Evolutionary conservation across 2,113 vertebrate species (phyloP), one percentile per base, ranked within the genome.

Genomic region (Macrotus californicus): DNA sequence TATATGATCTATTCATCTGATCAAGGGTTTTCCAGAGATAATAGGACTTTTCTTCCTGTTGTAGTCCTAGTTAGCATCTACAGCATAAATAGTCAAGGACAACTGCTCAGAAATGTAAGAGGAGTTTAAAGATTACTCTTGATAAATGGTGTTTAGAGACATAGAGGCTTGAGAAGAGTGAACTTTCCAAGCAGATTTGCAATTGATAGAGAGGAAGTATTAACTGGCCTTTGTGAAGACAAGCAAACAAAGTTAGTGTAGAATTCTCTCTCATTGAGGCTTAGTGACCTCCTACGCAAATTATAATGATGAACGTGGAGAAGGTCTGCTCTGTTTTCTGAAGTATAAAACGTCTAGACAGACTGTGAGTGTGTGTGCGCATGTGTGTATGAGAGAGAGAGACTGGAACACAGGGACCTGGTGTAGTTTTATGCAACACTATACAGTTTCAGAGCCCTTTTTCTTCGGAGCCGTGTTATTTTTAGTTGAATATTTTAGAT

Each of bases 401-500:
- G 29, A 80, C 0, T 43, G 36, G 82, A 67, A 61, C 59, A 26
- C 4, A 69, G 21, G 83, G 26, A 67, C 19, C 26, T 14, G 39
- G 3, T 39, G 36, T 0, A 77, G 34, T 86, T 85, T 79, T 15
- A 81, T 50, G 15, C 22, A 81, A 59, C 2, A 12, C 18, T 61
- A 41, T 41, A 54, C 0, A 75, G 54, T 50, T 89, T 79, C 52
- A 54, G 29, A 36, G 14, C 77, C 15, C 46, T 94, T 91, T 85
- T 69, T 56, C 29, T 82, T 59, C 76, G 95, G 31, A 92, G 46
- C 2, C 6, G 31, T 11, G 34, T 85, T 67, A 48, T 70, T 64
- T 96, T 90, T 87, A 87, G n/a, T 73, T 95, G 16, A 82, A 22
- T 54, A 82, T 43, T 89, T 89, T 75, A 87, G 48, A 83, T 26